Base-by-base conservation (phyloP, 2,113 vertebrate genomes). In the Plotosus lineatus region DNA sequence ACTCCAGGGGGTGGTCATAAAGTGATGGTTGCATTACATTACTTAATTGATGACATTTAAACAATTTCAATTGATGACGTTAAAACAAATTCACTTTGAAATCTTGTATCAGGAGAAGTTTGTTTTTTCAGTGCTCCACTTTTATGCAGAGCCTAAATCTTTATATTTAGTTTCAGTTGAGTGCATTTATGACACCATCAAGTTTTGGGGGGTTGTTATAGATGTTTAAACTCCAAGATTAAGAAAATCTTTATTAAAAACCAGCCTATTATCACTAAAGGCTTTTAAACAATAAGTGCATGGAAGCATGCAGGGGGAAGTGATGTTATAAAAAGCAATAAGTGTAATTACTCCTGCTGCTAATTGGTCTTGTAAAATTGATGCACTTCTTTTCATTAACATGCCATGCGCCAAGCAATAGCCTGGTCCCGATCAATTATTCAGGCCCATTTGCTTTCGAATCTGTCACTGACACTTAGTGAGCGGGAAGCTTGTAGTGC, bases 331-430 rank as follows among this genome's bases (percentile, higher is more conserved):
- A 91, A 88, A 76, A 87, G 56, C 82, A 85, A 81, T 75, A 86
- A 87, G 90, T 88, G 87, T 90, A 92, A 92, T 93, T 92, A 92
- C 87, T 92, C 85, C 88, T 84, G 89, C 86, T 86, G 87, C 91
- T 92, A 88, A 92, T 90, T 89, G 89, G 87, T 84, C 88, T 84
- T 56, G 82, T 88, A 86, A 91, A 89, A 89, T 87, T 85, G 85
- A 75, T 82, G 76, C 85, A 84, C 89, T 88, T 87, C 68, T 42
- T 31, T 85, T 73, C 84, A 86, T 89, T 89, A 88, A 82, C 60
- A 66, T 84, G 85, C 83, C 81, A 72, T 5, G 83, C 77, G 80
- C 88, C 86, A 87, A n/a, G 86, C 11, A 12, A 66, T 83, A 83
- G 77, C 60, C 78, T 65, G 79, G 65, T 55, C 66, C 76, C 77